These are phyloP conservation scores for Macquaria australasica DNA, from an alignment of 2,113 vertebrate species.

Conservation along the genomic window DNA sequence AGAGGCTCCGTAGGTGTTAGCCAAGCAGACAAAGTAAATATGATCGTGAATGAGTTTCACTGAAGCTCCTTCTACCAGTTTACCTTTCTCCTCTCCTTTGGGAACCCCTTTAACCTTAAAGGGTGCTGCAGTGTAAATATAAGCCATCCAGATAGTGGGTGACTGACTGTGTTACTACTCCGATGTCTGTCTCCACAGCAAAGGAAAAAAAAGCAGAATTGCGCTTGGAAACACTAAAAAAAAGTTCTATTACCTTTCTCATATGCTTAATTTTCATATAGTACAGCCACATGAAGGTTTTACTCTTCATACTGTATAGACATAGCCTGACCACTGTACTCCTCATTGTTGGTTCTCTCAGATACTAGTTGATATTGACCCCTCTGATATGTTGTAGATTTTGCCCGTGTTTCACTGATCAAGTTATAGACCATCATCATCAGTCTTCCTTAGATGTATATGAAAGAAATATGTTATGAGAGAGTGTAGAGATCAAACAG, in stretches of 20 bases:
- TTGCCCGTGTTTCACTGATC: too few species aligned
- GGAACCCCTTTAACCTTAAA: not conserved
- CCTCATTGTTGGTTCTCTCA: too few species aligned
- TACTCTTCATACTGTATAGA: not conserved
- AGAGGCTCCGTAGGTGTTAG: not conserved
- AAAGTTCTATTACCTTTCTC: not conserved
- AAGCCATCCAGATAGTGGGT: not conserved
- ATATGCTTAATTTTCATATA: not conserved
- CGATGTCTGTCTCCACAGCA: not conserved
- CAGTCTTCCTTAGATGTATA: not conserved
- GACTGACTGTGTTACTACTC: not conserved
- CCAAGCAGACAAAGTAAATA: not conserved
- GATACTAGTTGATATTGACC: too few species aligned
- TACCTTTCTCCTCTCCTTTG: not conserved
- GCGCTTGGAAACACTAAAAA: not conserved
- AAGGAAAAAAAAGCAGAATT: not conserved
- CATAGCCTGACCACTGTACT: not conserved
- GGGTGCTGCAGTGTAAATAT: not conserved
- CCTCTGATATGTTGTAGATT: too few species aligned
- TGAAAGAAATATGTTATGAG: constrained; percentile 5
- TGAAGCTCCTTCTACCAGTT: not conserved
- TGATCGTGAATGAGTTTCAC: not conserved
- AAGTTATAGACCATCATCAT: not conserved
- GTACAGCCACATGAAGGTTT: not conserved
- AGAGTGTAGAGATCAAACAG: constrained; percentile 12